Evolutionary conservation across 2,113 vertebrate genomes (phyloP), one percentile per base, ranked within the genome.

Genomic region (Lates calcarifer): DNA sequence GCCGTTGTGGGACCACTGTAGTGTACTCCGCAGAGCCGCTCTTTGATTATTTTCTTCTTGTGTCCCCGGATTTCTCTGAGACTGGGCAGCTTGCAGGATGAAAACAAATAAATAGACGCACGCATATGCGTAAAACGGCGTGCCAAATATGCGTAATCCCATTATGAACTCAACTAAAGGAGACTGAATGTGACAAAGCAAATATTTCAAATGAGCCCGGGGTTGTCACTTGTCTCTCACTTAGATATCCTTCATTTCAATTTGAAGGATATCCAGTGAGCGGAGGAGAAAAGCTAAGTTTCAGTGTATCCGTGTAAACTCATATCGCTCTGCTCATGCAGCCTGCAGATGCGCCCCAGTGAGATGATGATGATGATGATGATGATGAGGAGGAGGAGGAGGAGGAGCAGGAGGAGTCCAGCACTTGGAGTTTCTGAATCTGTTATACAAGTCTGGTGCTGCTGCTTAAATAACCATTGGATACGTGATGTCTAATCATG

Each of bases 1-100:
- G 74, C 98, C 98, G 79, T 97, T 97, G 95, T 97, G 97, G 77
- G 96, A 95, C 98, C 98, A 99, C 79, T 97, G 97, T 47, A 99
- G 94, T 45, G 94, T 94, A 81, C 97, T 96, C 74, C 96, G 95
- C 90, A 96, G 96, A 69, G 94, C 95, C 1, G 94, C 94, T 11
- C 92, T 91, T 22, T 41, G 93, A 57, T 6, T 63, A 18, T 75
- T 84, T 26, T 67, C 77, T 37, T 75, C 80, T 8, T 80, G 93
- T 65, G 60, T 63, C 41, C 35, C 93, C 45, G 37, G 93, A 63
- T 89, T 93, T 37, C 88, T 94, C 90, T 95, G 96, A 83, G 94
- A 93, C 13, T 86, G 79, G 18, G 77, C 92, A 64, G 84, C 75
- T 67, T 93, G 95, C 60, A 95, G 78, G 63, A 96, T 70, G 83